Conservation (phyloP, 2,797 vertebrate genomes). For the Tapera naevia region DNA sequence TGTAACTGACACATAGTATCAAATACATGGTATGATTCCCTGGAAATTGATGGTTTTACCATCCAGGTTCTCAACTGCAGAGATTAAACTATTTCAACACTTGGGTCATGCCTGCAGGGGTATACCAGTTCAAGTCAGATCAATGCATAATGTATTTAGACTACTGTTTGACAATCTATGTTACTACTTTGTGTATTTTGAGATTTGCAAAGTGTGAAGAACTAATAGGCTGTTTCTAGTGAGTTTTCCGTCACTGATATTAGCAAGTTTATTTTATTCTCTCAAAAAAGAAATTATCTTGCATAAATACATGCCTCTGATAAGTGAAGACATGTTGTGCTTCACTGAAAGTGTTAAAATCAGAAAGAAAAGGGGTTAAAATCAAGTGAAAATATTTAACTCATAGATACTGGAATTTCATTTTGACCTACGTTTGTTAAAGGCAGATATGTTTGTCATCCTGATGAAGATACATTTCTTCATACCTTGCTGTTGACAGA, state of each 20-base stretch:
- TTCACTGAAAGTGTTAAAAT: neutral
- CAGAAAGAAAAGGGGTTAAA: neutral
- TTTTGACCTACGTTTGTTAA: slow-evolving; percentile 63
- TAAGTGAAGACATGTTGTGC: neutral
- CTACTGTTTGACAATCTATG: neutral
- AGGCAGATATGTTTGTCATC: slow-evolving; percentile 66
- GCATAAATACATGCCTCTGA: neutral
- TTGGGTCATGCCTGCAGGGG: neutral
- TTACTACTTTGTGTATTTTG: neutral
- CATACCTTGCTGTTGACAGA: slow-evolving; percentile 66
- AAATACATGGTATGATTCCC: neutral
- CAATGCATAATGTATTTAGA: neutral
- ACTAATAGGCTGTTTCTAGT: neutral
- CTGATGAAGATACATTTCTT: slow-evolving; percentile 64
- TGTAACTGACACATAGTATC: neutral
- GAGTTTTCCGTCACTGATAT: neutral
- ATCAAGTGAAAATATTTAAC: slow-evolving; percentile 46
- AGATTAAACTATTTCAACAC: neutral
- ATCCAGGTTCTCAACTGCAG: neutral
- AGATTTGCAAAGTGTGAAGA: neutral
- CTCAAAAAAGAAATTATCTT: neutral
- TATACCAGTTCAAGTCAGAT: neutral
- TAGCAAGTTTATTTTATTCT: neutral
- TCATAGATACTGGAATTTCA: slow-evolving; percentile 34
- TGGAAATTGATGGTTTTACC: neutral